These are phyloP conservation scores for Epinephelus moara DNA, from an alignment of 2,113 vertebrate genomes.

Conservation along the genomic window DNA sequence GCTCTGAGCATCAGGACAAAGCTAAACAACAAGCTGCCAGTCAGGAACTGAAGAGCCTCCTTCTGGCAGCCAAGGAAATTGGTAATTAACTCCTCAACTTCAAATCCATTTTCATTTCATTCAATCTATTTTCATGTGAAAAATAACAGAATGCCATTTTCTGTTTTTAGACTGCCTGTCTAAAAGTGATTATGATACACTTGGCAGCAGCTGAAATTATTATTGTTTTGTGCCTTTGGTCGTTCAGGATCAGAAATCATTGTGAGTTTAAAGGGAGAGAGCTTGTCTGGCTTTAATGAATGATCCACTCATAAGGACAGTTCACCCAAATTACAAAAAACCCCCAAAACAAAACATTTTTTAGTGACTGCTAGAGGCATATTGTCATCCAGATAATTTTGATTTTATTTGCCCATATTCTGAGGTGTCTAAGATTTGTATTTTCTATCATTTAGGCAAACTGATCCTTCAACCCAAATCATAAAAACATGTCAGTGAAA, in stretches of 20 bases:
- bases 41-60: constrained; percentile 90
- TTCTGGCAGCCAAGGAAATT: constrained; percentile 94
- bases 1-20: constrained; percentile 89
- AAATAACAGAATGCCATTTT: not conserved
- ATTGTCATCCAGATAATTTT: not conserved
- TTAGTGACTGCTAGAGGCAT: not conserved
- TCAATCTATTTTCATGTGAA: constrained; percentile 11
- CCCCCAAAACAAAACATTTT: too few species aligned
- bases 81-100: constrained; percentile 84
- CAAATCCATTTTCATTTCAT: constrained; percentile 18
- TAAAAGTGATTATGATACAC: not conserved
- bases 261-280: not conserved
- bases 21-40: constrained; percentile 85
- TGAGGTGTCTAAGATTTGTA: not conserved
- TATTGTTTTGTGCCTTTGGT: not conserved
- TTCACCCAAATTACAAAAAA: too few species aligned
- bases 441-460: not conserved
- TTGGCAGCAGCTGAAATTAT: not conserved
- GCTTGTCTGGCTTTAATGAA: not conserved
- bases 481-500: not conserved
- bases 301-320: not conserved
- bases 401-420: not conserved
- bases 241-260: not conserved
- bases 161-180: not conserved
- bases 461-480: not conserved